Percentiles rank a stretch among this genome's conserved stretches.
phyloP scores from a whole-genome alignment of 64 coral and sea anemone genomes.

The Montipora sp. region DNA sequence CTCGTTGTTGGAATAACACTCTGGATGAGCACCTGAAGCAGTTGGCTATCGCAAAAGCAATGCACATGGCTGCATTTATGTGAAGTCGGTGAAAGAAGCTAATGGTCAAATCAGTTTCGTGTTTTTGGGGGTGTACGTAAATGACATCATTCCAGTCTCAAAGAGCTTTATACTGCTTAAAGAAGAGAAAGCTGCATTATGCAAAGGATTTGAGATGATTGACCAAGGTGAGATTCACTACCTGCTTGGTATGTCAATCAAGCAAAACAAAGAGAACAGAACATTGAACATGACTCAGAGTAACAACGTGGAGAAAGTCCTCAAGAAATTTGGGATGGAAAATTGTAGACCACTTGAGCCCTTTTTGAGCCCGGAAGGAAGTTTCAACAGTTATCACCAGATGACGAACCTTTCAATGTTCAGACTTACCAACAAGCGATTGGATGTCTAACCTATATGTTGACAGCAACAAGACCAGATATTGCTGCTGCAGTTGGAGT shows the following conservation, averaged over 20 bases:
- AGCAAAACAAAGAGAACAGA: constrained; percentile 21
- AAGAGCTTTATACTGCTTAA: constrained; percentile 39
- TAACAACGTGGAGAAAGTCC: neutral
- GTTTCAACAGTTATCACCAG: neutral
- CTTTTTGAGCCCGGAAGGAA: neutral
- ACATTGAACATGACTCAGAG: constrained; percentile 19
- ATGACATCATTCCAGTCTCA: constrained; percentile 70
- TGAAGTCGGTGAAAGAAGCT: constrained; percentile 48
- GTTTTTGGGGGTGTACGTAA: constrained; percentile 62
- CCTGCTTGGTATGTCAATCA: neutral
- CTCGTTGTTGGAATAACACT: constrained; percentile 62
- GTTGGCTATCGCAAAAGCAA: constrained; percentile 55
- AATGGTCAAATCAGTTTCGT: constrained; percentile 66
- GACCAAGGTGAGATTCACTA: constrained; percentile 26
- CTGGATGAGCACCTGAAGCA: neutral
- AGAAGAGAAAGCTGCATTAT: constrained; percentile 60
- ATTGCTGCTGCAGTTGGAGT: constrained; percentile 37
- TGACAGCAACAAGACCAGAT: constrained; percentile 40
- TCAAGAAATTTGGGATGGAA: constrained; percentile 56
- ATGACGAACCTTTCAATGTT: neutral
- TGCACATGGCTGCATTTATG: constrained; percentile 70
- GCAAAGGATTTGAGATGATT: no score
- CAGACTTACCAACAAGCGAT: constrained; percentile 44
- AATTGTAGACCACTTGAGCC: constrained; percentile 32
- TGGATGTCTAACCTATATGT: constrained; percentile 37